phyloP scores from a whole-genome alignment of 2,797 vertebrate species.

The Propithecus perrieri region DNA sequence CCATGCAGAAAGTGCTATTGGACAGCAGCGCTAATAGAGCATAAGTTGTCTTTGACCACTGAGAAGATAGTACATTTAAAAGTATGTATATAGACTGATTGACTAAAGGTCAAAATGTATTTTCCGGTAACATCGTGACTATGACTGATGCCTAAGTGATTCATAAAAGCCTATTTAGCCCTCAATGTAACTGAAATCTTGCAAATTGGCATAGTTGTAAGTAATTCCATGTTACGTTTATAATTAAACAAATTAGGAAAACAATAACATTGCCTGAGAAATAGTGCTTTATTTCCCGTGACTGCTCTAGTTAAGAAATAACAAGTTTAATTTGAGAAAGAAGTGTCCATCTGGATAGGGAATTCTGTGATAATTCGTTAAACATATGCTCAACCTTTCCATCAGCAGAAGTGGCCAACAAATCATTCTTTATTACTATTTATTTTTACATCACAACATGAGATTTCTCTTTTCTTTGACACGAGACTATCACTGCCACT shows the following conservation, averaged over 20 bases:
- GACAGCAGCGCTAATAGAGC: background rate
- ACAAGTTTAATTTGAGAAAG: slow-evolving; percentile 46
- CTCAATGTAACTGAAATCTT: background rate
- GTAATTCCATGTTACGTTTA: background rate
- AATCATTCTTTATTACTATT: background rate
- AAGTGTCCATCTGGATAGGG: background rate
- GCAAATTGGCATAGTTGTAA: background rate
- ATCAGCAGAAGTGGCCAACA: background rate
- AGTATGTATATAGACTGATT: background rate
- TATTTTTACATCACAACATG: background rate
- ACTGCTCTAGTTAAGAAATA: slow-evolving; percentile 4
- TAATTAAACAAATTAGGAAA: slow-evolving; percentile 26
- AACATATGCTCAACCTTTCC: background rate
- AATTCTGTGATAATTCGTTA: slow-evolving; percentile 21
- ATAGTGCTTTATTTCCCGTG: background rate
- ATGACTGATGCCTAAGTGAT: background rate
- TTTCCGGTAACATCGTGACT: slow-evolving; percentile 15
- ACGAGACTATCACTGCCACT: background rate
- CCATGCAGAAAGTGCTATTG: background rate
- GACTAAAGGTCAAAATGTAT: background rate
- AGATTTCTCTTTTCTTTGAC: background rate
- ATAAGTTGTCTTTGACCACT: background rate
- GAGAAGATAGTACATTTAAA: background rate
- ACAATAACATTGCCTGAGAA: background rate
- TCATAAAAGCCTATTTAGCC: background rate